Base-by-base conservation (phyloP, 2,797 vertebrate species). In the Tokudaia muenninki region DNA sequence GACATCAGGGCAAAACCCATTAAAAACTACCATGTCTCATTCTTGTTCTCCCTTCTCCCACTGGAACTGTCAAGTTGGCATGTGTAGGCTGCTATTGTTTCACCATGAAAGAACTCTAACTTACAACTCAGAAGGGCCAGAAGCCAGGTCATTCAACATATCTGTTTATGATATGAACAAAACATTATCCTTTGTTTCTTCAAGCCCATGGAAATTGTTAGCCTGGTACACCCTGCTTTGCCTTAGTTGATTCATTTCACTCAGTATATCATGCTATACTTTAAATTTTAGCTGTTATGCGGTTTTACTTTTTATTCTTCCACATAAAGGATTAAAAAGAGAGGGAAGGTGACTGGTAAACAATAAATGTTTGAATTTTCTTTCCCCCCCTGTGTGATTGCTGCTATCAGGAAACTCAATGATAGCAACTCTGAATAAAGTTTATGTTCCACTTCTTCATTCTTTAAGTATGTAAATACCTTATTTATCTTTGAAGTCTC, bases 221-320 rank as follows among this genome's bases (percentile, higher is more conserved):
- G 13, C 47, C 86, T 1, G 70, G 11, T 2, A 17, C 34, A 96
- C 3, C 14, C 65, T 91, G 47, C 41, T 1, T 10, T 91, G 17
- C 81, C 29, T 52, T 63, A 41, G 75, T 16, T 90, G 93, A 92
- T 75, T 8, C 10, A 79, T 92, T 78, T 94, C 31, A 80, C 12
- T 14, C 9, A 34, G 44, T 90, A 26, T 1, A 31, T 14, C 47
- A 74, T 7, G 34, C 74, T 89, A 0, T 90, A 14, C 3, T 92
- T 86, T 88, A 59, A 59, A 65, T 88, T 90, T 84, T 57, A 81
- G 77, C 57, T 93, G 1, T 44, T 77, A 84, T 72, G 47, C 1
- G n/a, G 6, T 80, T 92, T 94, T 84, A 50, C 92, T 6, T 83
- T 92, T 94, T 81, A 59, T 92, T 94, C 41, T 63, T 83, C 82